Evolutionary conservation across 2,888 invertebrate species (phyloP), one percentile per base, ranked within the genome.

Genomic region (Unio delphinus): DNA sequence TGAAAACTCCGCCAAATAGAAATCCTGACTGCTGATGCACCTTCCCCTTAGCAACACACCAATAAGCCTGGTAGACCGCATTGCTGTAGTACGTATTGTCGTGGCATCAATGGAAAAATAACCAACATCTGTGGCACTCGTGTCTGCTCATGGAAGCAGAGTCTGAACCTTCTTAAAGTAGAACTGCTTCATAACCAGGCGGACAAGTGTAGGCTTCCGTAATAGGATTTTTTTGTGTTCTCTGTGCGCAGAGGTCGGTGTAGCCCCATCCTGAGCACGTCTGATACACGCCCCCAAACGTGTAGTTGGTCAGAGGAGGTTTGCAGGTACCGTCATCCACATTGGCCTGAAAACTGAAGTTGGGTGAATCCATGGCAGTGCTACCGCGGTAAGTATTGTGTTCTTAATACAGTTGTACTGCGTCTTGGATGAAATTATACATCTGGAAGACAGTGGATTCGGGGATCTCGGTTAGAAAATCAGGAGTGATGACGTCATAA

Each of bases 241-340:
- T 45, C 45, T 45, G 61, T 81, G 78, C 8, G 58, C 77, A 77
- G 1, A 75, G 68, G 55, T 77, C 61, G 2, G 2, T 58, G 61
- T 76, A 70, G 0, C 80, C 81, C 2, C 64, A 28, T 63, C 75
- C 68, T 17, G n/a, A 20, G 61, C 84, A 85, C 1, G 73, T 74
- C 72, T 84, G 85, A 62, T 76, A 86, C 6, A 83, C 76, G 4
- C 87, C 86, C 11, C 87, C 87, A 68, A 86, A 86, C 8, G 84
- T 84, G 54, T 81, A 76, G 67, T 84, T 84, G 34, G 82, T 81
- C 5, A 75, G 72, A 0, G 80, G 73, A 23, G 78, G 69, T 34
- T 75, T 60, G 62, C 87, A 87, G 0, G 80, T 70, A 15, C 83
- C 82, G 63, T 86, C 86, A 57, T 86, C 83, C n/a, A 83, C 74